Percentiles rank a stretch among this genome's conserved stretches.
Conservation (phyloP, 2,888 invertebrate genomes). For the Ectemnius continuus region DNA sequence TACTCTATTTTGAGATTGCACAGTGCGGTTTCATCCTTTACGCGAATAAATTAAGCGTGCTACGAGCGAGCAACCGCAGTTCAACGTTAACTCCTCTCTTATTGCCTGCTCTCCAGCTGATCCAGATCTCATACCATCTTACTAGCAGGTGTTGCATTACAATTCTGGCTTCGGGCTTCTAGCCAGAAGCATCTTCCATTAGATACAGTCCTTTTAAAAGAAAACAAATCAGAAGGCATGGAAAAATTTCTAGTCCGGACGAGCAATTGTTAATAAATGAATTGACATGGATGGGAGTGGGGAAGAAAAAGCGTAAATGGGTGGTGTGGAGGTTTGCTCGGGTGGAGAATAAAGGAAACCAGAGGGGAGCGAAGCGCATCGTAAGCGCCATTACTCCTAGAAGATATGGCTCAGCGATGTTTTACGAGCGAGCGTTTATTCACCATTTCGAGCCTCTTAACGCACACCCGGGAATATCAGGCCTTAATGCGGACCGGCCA, state of each 20-base stretch:
- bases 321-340: background rate
- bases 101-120: conserved; percentile 32
- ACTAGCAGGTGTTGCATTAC: conserved; percentile 49
- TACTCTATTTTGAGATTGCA: too few species aligned
- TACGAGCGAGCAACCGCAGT: conserved; percentile 26
- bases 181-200: too few species aligned
- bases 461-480: conserved; percentile 60
- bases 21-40: conserved; percentile 10
- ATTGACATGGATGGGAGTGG: conserved; percentile 3
- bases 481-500: conserved; percentile 57
- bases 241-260: too few species aligned
- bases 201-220: too few species aligned
- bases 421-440: conserved; percentile 74
- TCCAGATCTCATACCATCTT: conserved; percentile 35
- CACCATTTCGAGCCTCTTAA: conserved; percentile 71
- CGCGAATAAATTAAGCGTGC: conserved; percentile 3
- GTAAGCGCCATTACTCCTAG: conserved; percentile 65
- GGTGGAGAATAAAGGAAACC: conserved; percentile 5
- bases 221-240: too few species aligned
- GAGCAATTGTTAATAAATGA: too few species aligned
- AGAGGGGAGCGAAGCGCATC: conserved; percentile 56
- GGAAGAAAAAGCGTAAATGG: conserved; percentile 10
- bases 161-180: conserved; percentile 28
- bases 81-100: conserved; percentile 42
- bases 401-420: conserved; percentile 66